Evolutionary conservation across 2,113 vertebrate genomes (phyloP).

Genomic region (Megaleporinus macrocephalus): DNA sequence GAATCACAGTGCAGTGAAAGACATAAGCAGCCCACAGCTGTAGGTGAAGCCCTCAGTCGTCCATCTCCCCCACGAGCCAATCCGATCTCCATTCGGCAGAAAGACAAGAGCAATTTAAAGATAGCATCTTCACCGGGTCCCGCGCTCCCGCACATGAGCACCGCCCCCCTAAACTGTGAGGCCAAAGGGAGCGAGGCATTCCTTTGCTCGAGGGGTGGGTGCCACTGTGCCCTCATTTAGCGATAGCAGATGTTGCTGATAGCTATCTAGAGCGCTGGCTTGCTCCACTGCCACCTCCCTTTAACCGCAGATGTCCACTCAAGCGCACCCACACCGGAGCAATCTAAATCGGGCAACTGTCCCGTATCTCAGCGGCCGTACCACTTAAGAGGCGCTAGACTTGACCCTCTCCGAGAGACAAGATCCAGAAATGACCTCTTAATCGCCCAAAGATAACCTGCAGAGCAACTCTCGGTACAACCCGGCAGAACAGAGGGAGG

Average conservation of each 20-base stretch:
- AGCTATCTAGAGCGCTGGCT: neutral
- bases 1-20: neutral
- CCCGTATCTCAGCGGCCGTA: neutral
- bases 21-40: constrained; percentile 22
- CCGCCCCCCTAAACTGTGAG: constrained; percentile 56
- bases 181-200: neutral
- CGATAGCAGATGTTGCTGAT: constrained; percentile 13
- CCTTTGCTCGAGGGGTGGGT: neutral
- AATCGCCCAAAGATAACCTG: neutral
- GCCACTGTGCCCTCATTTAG: constrained; percentile 13
- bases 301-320: neutral
- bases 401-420: neutral
- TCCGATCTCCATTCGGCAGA: neutral
- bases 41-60: constrained; percentile 35
- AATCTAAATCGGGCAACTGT: constrained; percentile 10
- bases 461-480: no score
- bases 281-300: neutral
- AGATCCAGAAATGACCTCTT: neutral
- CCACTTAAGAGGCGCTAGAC: neutral
- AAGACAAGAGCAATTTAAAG: constrained; percentile 69
- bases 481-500: neutral
- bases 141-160: constrained; percentile 56
- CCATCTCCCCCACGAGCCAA: constrained; percentile 9
- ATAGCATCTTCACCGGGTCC: constrained; percentile 63
- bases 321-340: constrained; percentile 18